These are phyloP conservation scores for Napeogenes sylphis DNA, from an alignment of 2,888 invertebrate species.

Conservation along the genomic window DNA sequence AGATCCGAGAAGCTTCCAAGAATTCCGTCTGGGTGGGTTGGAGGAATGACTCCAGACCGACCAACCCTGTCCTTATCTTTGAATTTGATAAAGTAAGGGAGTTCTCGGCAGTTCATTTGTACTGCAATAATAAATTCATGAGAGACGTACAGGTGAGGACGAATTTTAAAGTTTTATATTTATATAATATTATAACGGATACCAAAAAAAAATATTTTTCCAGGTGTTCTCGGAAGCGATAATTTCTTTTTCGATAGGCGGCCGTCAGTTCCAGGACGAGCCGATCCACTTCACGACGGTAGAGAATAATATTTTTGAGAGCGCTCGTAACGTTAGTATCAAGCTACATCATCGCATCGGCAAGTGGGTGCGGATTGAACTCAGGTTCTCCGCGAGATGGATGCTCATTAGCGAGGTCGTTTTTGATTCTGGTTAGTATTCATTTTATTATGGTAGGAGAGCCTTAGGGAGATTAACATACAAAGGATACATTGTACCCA, in stretches of 20 bases:
- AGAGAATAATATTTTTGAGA: conserved; percentile 88
- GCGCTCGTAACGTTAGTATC: conserved; percentile 88
- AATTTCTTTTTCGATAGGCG: conserved; percentile 89
- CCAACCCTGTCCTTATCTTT: conserved; percentile 83
- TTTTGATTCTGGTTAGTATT: conserved; percentile 85
- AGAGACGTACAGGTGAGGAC: conserved; percentile 86
- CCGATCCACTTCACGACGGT: conserved; percentile 85
- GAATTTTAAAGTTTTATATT: too few species aligned
- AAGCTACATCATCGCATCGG: conserved; percentile 89
- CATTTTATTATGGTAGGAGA: not conserved
- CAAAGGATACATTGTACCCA: too few species aligned
- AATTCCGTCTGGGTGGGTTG: conserved; percentile 92
- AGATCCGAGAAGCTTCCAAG: conserved; percentile 78
- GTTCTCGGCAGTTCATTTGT: conserved; percentile 88
- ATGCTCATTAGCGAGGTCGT: conserved; percentile 93
- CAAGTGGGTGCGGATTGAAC: conserved; percentile 85
- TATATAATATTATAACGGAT: not conserved
- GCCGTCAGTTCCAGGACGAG: conserved; percentile 85
- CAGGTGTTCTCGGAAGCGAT: conserved; percentile 90
- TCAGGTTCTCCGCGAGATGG: conserved; percentile 90
- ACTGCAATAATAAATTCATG: conserved; percentile 90
- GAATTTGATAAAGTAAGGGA: conserved; percentile 93
- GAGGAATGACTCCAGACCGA: conserved; percentile 84
- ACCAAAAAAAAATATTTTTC: not conserved
- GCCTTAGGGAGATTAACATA: too few species aligned